These are phyloP conservation scores for Scaptodrosophila lebanonensis DNA, from an alignment of 1,140 invertebrate species.

Conservation along the genomic window DNA sequence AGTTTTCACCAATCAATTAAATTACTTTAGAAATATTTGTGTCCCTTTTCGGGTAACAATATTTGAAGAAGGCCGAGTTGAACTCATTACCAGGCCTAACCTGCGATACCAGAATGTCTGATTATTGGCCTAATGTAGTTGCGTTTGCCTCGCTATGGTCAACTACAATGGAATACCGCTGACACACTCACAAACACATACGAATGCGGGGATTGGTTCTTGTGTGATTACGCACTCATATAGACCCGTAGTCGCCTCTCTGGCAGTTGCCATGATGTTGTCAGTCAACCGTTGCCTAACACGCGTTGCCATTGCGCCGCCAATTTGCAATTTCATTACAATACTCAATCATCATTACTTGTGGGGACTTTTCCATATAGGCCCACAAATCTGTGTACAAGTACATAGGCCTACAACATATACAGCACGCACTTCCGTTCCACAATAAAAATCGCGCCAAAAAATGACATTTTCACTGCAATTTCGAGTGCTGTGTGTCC, in stretches of 20 bases:
- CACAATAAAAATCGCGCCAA: slow-evolving; percentile 26
- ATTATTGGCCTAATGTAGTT: slow-evolving; percentile 67
- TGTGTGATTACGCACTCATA: slow-evolving; percentile 4
- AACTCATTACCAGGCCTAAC: too few relatives aligned
- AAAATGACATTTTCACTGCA: slow-evolving; percentile 62
- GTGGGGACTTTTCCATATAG: slow-evolving; percentile 22
- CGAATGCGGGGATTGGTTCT: too few relatives aligned
- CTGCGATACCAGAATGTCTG: too few relatives aligned
- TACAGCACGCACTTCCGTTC: slow-evolving; percentile 43
- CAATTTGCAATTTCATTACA: slow-evolving; percentile 73
- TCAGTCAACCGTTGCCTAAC: too few relatives aligned
- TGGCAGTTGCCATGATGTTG: too few relatives aligned
- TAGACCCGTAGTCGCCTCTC: too few relatives aligned
- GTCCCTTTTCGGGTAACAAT: too few relatives aligned
- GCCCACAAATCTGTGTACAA: slow-evolving; percentile 23
- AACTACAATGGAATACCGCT: slow-evolving; percentile 67
- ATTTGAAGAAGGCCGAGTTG: too few relatives aligned
- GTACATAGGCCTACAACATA: slow-evolving; percentile 1
- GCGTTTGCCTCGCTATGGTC: slow-evolving; percentile 62
- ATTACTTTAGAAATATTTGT: too few relatives aligned
- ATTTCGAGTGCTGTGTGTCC: slow-evolving; percentile 27
- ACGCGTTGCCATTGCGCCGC: slow-evolving; percentile 38
- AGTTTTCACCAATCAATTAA: too few relatives aligned
- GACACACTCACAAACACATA: slow-evolving; percentile 13
- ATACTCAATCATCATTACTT: slow-evolving; percentile 72